phyloP scores from a whole-genome alignment of 2,888 invertebrate species.

The Fragum whitleyi region DNA sequence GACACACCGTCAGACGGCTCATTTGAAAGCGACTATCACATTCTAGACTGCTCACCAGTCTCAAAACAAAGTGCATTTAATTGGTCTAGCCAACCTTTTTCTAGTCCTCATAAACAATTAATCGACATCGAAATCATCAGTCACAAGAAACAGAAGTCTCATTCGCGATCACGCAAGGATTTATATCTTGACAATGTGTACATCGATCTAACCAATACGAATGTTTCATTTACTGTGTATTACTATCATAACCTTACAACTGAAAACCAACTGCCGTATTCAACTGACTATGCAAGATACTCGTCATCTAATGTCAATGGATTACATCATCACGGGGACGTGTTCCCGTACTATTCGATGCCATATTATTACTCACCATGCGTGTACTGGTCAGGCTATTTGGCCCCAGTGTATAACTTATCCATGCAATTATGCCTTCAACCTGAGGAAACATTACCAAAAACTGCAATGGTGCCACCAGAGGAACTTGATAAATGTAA shows the following conservation, averaged over 20 bases:
- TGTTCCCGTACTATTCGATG: slow-evolving; percentile 43
- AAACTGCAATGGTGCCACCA: slow-evolving; percentile 80
- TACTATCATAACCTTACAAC: slow-evolving; percentile 78
- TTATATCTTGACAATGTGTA: slow-evolving; percentile 75
- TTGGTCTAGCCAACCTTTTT: slow-evolving; percentile 38
- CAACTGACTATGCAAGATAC: slow-evolving; percentile 61
- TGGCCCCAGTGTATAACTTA: slow-evolving; percentile 66
- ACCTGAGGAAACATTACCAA: slow-evolving; percentile 73
- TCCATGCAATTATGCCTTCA: slow-evolving; percentile 72
- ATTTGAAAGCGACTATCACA: slow-evolving; percentile 31
- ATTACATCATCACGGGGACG: slow-evolving; percentile 38
- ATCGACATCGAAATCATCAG: slow-evolving; percentile 76
- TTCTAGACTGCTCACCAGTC: slow-evolving; percentile 33
- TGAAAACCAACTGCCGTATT: slow-evolving; percentile 44
- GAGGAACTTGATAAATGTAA: slow-evolving; percentile 81
- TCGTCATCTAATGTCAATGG: slow-evolving; percentile 48
- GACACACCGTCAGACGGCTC: slow-evolving; percentile 51
- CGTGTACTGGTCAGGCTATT: slow-evolving; percentile 69
- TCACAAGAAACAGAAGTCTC: slow-evolving; percentile 55
- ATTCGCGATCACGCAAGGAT: slow-evolving; percentile 46
- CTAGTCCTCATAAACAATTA: slow-evolving; percentile 67
- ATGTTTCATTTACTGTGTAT: slow-evolving; percentile 79
- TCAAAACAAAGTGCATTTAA: slow-evolving; percentile 37
- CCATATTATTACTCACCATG: slow-evolving; percentile 64
- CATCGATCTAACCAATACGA: slow-evolving; percentile 82